phyloP scores from a whole-genome alignment of 2,888 invertebrate genomes.

The Acronicta aceris region DNA sequence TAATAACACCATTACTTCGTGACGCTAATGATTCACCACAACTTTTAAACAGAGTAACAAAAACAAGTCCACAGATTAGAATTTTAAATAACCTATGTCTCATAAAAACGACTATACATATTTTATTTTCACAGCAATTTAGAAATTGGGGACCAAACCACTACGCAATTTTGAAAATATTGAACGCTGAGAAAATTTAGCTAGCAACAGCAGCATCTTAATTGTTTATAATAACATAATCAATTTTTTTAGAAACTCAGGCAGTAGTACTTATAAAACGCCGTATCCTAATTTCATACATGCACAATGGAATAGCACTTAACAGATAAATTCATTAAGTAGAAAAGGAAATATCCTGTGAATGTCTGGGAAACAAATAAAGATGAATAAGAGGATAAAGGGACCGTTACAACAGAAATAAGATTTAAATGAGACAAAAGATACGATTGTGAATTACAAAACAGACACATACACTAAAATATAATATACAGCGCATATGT shows the following conservation, averaged over 20 bases:
- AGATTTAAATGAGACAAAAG: constrained; percentile 63
- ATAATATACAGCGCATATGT: constrained; percentile 50
- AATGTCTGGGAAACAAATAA: constrained; percentile 52
- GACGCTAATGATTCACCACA: constrained; percentile 20
- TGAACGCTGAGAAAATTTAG: constrained; percentile 9
- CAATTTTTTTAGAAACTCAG: too few relatives aligned
- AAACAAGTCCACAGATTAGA: constrained; percentile 16
- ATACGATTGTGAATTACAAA: constrained; percentile 61
- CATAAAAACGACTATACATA: too few relatives aligned
- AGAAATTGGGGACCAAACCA: too few relatives aligned
- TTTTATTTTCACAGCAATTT: too few relatives aligned
- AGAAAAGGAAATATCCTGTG: constrained; percentile 40
- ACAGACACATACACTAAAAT: constrained; percentile 53
- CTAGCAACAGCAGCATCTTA: neutral
- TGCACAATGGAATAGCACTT: constrained; percentile 28
- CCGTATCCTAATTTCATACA: constrained; percentile 21
- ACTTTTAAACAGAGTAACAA: constrained; percentile 16
- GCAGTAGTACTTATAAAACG: constrained; percentile 12
- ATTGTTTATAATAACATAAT: neutral
- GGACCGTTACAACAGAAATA: constrained; percentile 60
- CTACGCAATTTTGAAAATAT: too few relatives aligned
- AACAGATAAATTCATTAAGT: constrained; percentile 47
- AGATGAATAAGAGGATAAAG: constrained; percentile 58
- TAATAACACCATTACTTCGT: constrained; percentile 48
- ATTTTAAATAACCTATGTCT: constrained; percentile 20